Base-by-base conservation (phyloP, 2,797 vertebrate species). In the Crypturellus tataupa region DNA sequence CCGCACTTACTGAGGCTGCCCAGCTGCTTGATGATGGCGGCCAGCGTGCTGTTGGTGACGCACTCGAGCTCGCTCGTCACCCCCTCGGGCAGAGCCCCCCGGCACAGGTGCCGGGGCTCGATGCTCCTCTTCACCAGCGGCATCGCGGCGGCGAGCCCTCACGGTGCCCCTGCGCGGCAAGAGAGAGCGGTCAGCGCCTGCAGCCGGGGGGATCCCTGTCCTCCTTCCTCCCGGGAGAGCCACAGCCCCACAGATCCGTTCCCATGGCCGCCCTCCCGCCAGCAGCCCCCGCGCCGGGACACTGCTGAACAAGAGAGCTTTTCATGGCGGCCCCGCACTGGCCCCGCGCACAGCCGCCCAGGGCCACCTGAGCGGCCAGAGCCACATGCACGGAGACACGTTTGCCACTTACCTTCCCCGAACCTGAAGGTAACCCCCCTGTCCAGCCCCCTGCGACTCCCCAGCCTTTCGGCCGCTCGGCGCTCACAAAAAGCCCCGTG, bases 11-110 rank as follows among this genome's bases (percentile, higher is more conserved):
- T 99, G 95, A 99, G 98, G 91, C 99, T 98, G 85, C 99, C 99
- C 94, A 99, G 98, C 97, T 99, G 99, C 70, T 99, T 99, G 97
- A 99, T 99, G 97, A 99, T 98, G 93, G 99, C 99, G 2, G 99
- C 98, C 80, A 99, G 96, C 0, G 98, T 99, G 98, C 98, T 99
- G 98, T 99, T 99, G 97, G 99, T 99, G 88, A 99, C 99, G 59
- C 99, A 99, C 89, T 99, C 99, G 95, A 99, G 96, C 90, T 99
- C 99, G 31, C 98, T 99, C 56, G 98, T 98, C 80, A 99, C 99
- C 29, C 98, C 98, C 25, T 99, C 98, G 0, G 99, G 99, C 46
- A 99, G 95, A 18, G 98, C 98, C 23, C 99, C 99, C 4, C 98
- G 98, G 96, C 99, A 99, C 56, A 99, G 97, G 94, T 99, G 99